These are phyloP conservation scores for Atherinosoma microstoma DNA, from an alignment of 2,797 vertebrate genomes.

Conservation along the genomic window DNA sequence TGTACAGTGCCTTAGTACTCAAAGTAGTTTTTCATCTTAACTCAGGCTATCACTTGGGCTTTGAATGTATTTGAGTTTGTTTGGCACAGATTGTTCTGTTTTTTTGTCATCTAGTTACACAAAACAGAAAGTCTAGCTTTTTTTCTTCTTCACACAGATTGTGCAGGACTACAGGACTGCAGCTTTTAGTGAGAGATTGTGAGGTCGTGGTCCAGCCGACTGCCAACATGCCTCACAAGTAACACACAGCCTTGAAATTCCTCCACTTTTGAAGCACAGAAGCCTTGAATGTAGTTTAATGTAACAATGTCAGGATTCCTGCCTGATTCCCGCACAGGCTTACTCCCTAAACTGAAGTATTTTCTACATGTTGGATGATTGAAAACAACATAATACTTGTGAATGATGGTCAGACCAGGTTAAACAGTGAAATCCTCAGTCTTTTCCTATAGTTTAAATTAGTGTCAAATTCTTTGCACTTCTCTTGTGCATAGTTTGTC, in stretches of 20 bases:
- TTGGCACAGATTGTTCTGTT: constrained; percentile 7
- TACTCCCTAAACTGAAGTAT: neutral
- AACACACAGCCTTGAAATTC: constrained; percentile 72
- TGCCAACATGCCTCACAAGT: constrained; percentile 60
- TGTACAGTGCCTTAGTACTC: neutral
- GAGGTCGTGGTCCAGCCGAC: constrained; percentile 15
- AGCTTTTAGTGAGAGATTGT: constrained; percentile 21
- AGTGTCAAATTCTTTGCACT: neutral
- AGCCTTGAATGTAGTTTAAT: constrained; percentile 19
- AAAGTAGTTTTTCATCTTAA: constrained; percentile 12
- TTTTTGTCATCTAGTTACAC: constrained; percentile 13
- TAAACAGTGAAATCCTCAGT: neutral
- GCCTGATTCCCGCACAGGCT: neutral
- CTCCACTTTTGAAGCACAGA: constrained; percentile 43
- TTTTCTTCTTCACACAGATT: neutral
- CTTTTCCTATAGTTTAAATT: neutral
- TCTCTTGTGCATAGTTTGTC: neutral
- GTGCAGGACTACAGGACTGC: neutral
- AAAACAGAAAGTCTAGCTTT: neutral
- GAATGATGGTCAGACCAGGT: neutral
- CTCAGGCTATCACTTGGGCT: neutral
- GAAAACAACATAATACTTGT: neutral
- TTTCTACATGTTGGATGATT: neutral
- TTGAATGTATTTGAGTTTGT: constrained; percentile 6
- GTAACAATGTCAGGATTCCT: constrained; percentile 23